phyloP scores from a whole-genome alignment of 2,113 vertebrate genomes.

The Amia ocellicauda region DNA sequence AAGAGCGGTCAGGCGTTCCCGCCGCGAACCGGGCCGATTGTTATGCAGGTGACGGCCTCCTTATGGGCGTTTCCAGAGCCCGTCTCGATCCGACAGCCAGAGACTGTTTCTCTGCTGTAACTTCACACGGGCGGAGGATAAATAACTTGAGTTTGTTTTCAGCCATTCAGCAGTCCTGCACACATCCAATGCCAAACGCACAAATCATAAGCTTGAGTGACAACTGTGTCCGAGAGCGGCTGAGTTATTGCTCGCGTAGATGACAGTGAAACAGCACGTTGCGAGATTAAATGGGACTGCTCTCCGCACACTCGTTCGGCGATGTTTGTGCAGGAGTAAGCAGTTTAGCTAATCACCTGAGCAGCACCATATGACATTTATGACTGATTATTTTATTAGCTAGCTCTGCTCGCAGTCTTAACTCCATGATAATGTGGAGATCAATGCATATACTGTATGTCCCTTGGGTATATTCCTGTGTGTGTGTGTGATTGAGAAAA shows the following conservation, averaged over 20 bases:
- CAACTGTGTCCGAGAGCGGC: not conserved
- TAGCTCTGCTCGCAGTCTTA: not conserved
- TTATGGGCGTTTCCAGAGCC: not conserved
- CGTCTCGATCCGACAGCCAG: too few relatives aligned
- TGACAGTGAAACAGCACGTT: not conserved
- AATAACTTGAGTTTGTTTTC: not conserved
- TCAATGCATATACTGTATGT: not conserved
- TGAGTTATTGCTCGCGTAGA: not conserved
- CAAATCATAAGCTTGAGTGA: slow-evolving; percentile 3
- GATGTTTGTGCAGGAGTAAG: slow-evolving; percentile 4
- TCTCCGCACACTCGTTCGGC: not conserved
- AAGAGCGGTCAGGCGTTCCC: not conserved
- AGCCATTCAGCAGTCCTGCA: not conserved
- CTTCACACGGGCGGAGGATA: not conserved
- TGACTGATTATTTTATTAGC: slow-evolving; percentile 16
- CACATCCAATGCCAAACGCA: not conserved
- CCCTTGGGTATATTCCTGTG: too few relatives aligned
- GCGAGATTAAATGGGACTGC: slow-evolving; percentile 1
- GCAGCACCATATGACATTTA: slow-evolving; percentile 3
- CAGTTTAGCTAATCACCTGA: slow-evolving; percentile 10
- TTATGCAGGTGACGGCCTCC: not conserved
- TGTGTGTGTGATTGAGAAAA: too few relatives aligned
- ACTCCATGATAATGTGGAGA: not conserved
- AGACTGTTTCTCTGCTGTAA: not conserved
- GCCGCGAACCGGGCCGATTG: not conserved